Evolutionary conservation across 2,888 invertebrate genomes (phyloP), one percentile per base, ranked within the genome.

Genomic region (Flexamia atlantica): DNA sequence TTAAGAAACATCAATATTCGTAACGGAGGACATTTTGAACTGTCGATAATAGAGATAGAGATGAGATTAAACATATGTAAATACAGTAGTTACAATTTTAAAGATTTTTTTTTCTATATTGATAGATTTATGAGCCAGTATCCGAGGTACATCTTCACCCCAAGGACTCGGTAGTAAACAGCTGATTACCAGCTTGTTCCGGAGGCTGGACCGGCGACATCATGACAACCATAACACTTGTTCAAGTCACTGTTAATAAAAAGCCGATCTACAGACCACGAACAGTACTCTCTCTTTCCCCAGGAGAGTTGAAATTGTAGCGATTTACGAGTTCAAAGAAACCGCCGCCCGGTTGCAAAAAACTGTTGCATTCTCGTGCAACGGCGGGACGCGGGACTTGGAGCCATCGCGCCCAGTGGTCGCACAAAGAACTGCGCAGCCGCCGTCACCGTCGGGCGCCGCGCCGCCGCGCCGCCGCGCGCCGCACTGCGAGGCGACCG

Each of bases 301-400:
- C 70, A 36, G 70, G 70, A 70, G 70, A 36, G 36, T 70, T 70
- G 70, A 70, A n/a, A 32, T 70, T 70, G 70, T 10, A 70, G 70
- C 70, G 70, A 70, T 70, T 70, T 70, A 70, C 17, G 70, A 70
- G 70, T 70, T 70, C 70, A 70, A 70, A 70, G 36, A 32, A 36
- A 70, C 70, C 70, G 70, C 70, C 70, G 70, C 32, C 70, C 70
- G 70, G 70, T 60, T 60, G 60, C 70, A 70, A 70, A 70, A 70
- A 70, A 70, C 70, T 36, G 70, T 36, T 30, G 36, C 70, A 70
- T 32, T 70, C 70, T 70, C 32, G 30, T 32, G 32, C 70, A n/a
- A 32, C 70, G 36, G 70, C n/a, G n/a, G n/a, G n/a, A n/a, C n/a
- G 4, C 30, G 70, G 9, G 32, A n/a, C 32, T 14, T 32, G 70